Evolutionary conservation across 35 echinoderm and acorn worm genomes (phyloP).

Genomic region (Anneissia japonica): DNA sequence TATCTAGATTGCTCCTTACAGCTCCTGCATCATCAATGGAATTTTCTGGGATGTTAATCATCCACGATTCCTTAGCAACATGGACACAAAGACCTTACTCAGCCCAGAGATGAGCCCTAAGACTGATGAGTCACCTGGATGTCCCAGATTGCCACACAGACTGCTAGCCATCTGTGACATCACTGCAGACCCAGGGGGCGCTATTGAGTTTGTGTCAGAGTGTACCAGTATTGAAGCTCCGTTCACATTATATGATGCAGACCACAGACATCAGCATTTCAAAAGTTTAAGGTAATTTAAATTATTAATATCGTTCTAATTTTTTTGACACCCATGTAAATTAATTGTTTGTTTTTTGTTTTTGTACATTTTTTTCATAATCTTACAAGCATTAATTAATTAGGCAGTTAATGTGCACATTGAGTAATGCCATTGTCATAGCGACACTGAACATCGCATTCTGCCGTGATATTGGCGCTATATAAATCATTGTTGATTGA

Average conservation of each 20-base stretch:
- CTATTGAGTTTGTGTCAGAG: conserved; percentile 88
- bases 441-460: no score
- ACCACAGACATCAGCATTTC: conserved; percentile 92
- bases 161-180: conserved; percentile 97
- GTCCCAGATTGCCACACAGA: conserved; percentile 79
- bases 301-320: no score
- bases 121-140: conserved; percentile 46
- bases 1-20: conserved; percentile 82
- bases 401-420: no score
- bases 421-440: no score
- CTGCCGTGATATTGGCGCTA: no score
- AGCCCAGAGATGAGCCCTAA: conserved; percentile 49
- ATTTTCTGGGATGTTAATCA: conserved; percentile 94
- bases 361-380: no score
- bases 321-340: no score
- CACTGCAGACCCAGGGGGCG: conserved; percentile 89
- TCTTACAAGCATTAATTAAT: no score
- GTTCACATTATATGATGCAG: conserved; percentile 70
- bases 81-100: conserved; percentile 81
- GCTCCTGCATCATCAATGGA: conserved; percentile 92
- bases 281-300: conserved; percentile 62
- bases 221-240: conserved; percentile 85
- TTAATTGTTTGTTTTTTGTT: no score
- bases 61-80: conserved; percentile 83
- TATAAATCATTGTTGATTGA: no score